Evolutionary conservation across 1,140 invertebrate genomes (phyloP).

Genomic region (Sycophila sp.): DNA sequence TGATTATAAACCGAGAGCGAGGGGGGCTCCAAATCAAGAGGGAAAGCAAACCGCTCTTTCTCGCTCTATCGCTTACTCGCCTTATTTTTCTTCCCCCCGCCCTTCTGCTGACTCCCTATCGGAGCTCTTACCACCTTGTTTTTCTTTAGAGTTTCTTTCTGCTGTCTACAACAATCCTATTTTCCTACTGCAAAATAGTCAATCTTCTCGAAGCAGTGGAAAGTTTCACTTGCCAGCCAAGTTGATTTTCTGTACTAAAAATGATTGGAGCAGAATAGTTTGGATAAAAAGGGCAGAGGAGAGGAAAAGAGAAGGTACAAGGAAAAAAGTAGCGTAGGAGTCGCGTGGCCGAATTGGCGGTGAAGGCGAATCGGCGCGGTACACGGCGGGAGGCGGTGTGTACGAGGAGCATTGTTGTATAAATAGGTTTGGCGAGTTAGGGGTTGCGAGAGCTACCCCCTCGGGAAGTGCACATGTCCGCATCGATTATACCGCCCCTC

Average conservation of each 20-base stretch:
- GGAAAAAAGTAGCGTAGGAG: conserved; percentile 1
- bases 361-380: conserved; percentile 52
- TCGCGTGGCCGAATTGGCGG: background rate
- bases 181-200: too few species aligned
- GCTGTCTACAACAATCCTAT: too few species aligned
- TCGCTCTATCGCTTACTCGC: background rate
- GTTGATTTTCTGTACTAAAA: too few species aligned
- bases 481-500: conserved; percentile 66
- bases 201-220: too few species aligned
- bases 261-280: too few species aligned
- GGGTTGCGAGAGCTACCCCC: conserved; percentile 62
- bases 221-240: too few species aligned
- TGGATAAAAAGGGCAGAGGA: too few species aligned
- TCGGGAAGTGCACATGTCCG: conserved; percentile 67
- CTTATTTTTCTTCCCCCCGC: background rate
- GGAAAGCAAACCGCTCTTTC: conserved; percentile 2
- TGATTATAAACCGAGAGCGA: conserved; percentile 54
- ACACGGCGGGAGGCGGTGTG: conserved; percentile 66
- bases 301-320: conserved; percentile 8
- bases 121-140: background rate
- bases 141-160: conserved; percentile 5
- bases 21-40: conserved; percentile 36
- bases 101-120: background rate
- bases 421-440: conserved; percentile 69
- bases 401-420: conserved; percentile 66